Evolutionary conservation across 92 coral and sea anemone genomes (phyloP).

Genomic region (Virgularia gustaviana): DNA sequence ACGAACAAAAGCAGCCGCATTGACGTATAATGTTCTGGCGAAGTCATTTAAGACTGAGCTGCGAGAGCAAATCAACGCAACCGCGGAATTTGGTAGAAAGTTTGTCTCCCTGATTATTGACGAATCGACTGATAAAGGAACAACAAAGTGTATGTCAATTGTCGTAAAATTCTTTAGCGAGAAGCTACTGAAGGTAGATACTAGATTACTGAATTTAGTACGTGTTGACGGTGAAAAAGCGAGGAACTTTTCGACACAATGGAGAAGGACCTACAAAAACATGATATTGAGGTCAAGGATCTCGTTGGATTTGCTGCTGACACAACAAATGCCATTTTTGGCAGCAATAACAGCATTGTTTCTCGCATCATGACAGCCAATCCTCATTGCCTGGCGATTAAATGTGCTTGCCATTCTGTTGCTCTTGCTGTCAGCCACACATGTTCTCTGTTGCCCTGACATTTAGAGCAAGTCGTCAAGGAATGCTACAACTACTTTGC

Average conservation of each 20-base stretch:
- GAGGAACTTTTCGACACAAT: slow-evolving; percentile 26
- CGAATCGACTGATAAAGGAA: slow-evolving; percentile 16
- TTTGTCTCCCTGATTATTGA: slow-evolving; percentile 28
- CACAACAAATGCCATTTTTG: slow-evolving; percentile 13
- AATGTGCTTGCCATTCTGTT: slow-evolving; percentile 15
- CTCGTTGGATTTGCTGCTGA: slow-evolving; percentile 28
- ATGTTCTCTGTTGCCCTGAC: slow-evolving; percentile 9
- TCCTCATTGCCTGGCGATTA: slow-evolving; percentile 23
- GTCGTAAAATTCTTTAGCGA: slow-evolving; percentile 13
- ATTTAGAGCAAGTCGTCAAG: slow-evolving; percentile 14
- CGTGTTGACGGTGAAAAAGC: slow-evolving; percentile 20
- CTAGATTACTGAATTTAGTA: slow-evolving; percentile 23
- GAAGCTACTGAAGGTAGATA: slow-evolving; percentile 17
- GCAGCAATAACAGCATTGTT: slow-evolving; percentile 26
- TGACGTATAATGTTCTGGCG: slow-evolving; percentile 16
- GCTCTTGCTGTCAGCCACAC: slow-evolving; percentile 19
- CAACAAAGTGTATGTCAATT: slow-evolving; percentile 24
- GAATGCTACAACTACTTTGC: slow-evolving; percentile 29
- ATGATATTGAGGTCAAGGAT: slow-evolving; percentile 3
- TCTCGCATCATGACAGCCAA: slow-evolving; percentile 20
- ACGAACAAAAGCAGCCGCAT: slow-evolving; percentile 14
- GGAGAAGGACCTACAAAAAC: slow-evolving; percentile 9
- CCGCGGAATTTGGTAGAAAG: not conserved
- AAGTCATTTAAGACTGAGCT: slow-evolving; percentile 15
- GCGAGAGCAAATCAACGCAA: not conserved